Evolutionary conservation across 2,113 vertebrate species (phyloP), one percentile per base, ranked within the genome.

Genomic region (Ptilorrhoa leucosticta): DNA sequence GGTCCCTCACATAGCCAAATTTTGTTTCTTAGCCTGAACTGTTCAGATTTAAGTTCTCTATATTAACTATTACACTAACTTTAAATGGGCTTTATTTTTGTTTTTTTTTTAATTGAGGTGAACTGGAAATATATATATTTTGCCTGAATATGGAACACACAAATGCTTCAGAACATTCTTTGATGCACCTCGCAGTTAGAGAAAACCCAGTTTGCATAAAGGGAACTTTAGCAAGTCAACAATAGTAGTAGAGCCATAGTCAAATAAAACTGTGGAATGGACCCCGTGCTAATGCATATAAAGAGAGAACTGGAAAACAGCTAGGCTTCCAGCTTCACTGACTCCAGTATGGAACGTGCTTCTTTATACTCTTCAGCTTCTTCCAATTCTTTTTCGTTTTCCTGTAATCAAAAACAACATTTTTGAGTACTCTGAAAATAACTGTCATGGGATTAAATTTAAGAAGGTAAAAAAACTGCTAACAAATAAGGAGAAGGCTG

Each of bases 331-430:
- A 99, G 98, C 97, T 99, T 99, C 96, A 99, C 98, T 47, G 99
- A 99, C 77, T 99, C 98, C 97, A 99, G 97, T 58, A 99, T 76
- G 89, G 94, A 97, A 95, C 97, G 98, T 65, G 99, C 99, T 94
- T 99, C 99, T 97, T 98, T 99, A 97, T 98, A 99, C 95, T 99
- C 99, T 86, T 99, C 98, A 5, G 98, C 83, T 96, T 99, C 99
- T 88, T 98, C 98, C 98, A 99, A 97, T 26, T 99, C 99, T 94
- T 98, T 99, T 95, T 99, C 99, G 71, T 98, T 97, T 96, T 99
- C 99, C 99, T 99, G 97, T 65, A 98, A 98, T 82, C 15, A 96
- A 97, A 96, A 90, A 35, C 27, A 89, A 44, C 77, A 57, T 23
- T 91, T 79, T 80, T 95, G 18, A 95, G 30, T 93, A 87, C 12